Conservation (phyloP, 1,140 invertebrate genomes). For the Diuraphis noxia region DNA sequence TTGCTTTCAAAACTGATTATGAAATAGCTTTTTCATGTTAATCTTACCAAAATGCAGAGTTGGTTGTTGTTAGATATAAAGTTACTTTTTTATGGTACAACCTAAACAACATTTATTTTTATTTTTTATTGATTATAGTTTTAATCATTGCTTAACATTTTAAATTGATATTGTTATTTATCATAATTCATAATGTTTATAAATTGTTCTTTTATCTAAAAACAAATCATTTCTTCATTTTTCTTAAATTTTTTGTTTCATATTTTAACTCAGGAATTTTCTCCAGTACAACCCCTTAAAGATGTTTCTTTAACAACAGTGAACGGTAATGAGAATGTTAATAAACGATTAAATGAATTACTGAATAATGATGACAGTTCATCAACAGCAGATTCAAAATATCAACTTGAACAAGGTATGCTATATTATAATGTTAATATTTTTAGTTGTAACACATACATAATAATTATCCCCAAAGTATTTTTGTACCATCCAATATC, state of each 20-base stretch:
- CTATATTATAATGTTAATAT: not conserved
- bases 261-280: conserved; percentile 9
- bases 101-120: not conserved
- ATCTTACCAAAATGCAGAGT: not conserved
- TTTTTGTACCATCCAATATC: no score
- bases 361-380: not conserved
- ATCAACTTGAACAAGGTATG: not conserved
- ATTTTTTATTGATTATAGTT: no score
- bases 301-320: conserved; percentile 28
- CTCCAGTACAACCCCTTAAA: not conserved
- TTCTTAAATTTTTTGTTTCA: not conserved
- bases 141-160: not conserved
- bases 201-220: not conserved
- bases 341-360: not conserved
- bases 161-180: not conserved
- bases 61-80: no score
- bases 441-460: not conserved
- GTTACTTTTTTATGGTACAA: not conserved
- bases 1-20: not conserved
- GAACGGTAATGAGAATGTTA: conserved; percentile 15
- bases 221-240: not conserved
- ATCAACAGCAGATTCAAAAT: not conserved
- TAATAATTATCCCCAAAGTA: no score
- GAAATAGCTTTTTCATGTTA: not conserved
- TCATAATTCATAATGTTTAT: not conserved